A percentile compares a stretch with the other conserved stretches of the same genome.
These are phyloP conservation scores for Orthosia gracilis DNA, from an alignment of 2,888 invertebrate genomes.

Conservation along the genomic window DNA sequence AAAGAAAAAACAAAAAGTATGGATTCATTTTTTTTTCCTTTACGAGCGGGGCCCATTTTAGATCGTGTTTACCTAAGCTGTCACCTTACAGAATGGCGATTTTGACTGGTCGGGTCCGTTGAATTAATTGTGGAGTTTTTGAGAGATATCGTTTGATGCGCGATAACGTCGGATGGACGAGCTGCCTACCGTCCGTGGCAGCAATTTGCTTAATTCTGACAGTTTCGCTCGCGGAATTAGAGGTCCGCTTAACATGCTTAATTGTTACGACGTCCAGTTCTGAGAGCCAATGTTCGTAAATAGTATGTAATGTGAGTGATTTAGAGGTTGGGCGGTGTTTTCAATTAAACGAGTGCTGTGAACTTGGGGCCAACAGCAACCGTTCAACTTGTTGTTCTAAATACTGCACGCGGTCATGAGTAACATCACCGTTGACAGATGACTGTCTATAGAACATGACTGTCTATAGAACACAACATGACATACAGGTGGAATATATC, in stretches of 20 bases:
- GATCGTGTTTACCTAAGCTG: slow-evolving; percentile 91
- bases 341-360: slow-evolving; percentile 50
- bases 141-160: slow-evolving; percentile 87
- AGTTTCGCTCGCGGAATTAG: slow-evolving; percentile 77
- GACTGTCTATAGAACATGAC: slow-evolving; percentile 7
- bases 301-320: slow-evolving; percentile 64
- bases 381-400: not conserved
- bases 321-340: slow-evolving; percentile 43
- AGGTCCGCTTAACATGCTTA: slow-evolving; percentile 76
- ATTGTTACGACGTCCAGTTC: slow-evolving; percentile 78
- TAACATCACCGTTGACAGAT: not conserved
- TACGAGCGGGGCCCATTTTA: slow-evolving; percentile 87
- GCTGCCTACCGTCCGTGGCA: slow-evolving; percentile 80
- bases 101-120: slow-evolving; percentile 87
- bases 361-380: slow-evolving; percentile 11
- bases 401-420: not conserved
- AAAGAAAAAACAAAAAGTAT: slow-evolving; percentile 87
- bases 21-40: slow-evolving; percentile 83
- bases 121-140: slow-evolving; percentile 89
- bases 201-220: slow-evolving; percentile 86
- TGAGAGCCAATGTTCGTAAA: slow-evolving; percentile 69
- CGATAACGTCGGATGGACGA: slow-evolving; percentile 82
- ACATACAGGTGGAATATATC: slow-evolving; percentile 11
- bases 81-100: slow-evolving; percentile 90
- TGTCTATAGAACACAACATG: no score